phyloP scores from a whole-genome alignment of 1,140 invertebrate species.

The Drosophila pruinosa region DNA sequence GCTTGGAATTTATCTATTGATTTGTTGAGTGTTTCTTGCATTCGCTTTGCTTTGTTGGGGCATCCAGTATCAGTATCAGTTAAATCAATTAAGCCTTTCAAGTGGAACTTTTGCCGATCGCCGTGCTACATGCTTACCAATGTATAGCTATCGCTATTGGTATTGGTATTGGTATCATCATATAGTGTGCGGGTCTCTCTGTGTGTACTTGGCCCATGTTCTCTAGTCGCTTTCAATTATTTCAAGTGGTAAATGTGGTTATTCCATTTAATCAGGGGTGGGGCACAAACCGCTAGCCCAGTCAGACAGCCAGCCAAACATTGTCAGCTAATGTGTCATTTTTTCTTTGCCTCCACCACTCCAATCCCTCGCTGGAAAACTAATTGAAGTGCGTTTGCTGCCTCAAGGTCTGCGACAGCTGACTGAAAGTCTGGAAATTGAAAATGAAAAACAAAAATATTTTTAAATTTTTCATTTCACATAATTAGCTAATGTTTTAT shows the following conservation, averaged over 20 bases:
- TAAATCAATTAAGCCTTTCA: conserved; percentile 81
- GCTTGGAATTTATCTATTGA: conserved; percentile 74
- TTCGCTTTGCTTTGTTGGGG: conserved; percentile 15
- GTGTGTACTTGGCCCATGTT: conserved; percentile 27
- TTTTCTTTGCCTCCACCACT: neutral
- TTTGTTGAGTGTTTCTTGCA: conserved; percentile 51
- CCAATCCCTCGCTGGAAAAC: conserved; percentile 13
- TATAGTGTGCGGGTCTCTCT: neutral
- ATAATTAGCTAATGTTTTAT: no score
- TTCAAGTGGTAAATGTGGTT: conserved; percentile 77
- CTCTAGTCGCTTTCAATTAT: conserved; percentile 62
- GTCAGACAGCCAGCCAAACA: conserved; percentile 39
- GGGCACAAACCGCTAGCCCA: conserved; percentile 18
- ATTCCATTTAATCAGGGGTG: conserved; percentile 77
- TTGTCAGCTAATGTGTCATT: conserved; percentile 68
- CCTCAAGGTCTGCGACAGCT: conserved; percentile 50
- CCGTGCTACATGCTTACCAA: conserved; percentile 55
- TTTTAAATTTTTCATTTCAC: neutral
- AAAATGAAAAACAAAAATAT: neutral
- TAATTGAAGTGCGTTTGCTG: conserved; percentile 64
- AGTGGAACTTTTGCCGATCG: conserved; percentile 74
- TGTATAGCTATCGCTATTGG: conserved; percentile 32
- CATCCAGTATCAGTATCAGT: conserved; percentile 60
- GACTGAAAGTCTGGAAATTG: neutral
- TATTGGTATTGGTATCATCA: conserved; percentile 11